Conservation (phyloP, 2,113 vertebrate species). For the Neogale vison region DNA sequence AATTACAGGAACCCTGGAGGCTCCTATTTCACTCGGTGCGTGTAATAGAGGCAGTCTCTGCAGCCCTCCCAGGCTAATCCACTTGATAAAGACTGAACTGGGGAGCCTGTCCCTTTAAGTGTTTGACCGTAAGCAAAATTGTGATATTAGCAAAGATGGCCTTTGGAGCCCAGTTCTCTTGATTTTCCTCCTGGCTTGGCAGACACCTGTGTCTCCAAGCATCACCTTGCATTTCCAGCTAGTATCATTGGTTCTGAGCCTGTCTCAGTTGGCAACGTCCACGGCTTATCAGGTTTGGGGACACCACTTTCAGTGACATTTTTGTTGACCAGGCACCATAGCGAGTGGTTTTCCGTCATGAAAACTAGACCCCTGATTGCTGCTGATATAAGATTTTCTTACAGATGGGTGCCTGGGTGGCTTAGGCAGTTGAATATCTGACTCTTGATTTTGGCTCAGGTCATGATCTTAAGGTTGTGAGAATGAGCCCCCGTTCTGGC, state of each 20-base stretch:
- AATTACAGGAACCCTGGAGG: constrained; percentile 42
- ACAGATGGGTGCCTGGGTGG: background rate
- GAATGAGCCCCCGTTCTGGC: background rate
- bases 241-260: background rate
- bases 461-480: background rate
- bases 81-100: background rate
- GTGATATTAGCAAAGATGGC: background rate
- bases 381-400: background rate
- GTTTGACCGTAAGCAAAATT: constrained; percentile 17
- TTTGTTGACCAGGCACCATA: background rate
- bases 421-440: background rate
- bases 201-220: background rate
- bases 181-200: background rate
- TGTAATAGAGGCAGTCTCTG: background rate
- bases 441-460: background rate
- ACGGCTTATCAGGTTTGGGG: background rate
- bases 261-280: background rate
- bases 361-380: background rate
- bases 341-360: background rate
- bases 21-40: constrained; percentile 47
- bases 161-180: background rate
- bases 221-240: background rate
- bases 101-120: constrained; percentile 13
- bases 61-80: constrained; percentile 5
- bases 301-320: background rate